Evolutionary conservation across 2,888 invertebrate species (phyloP).

Genomic region (Cybosia mesomella): DNA sequence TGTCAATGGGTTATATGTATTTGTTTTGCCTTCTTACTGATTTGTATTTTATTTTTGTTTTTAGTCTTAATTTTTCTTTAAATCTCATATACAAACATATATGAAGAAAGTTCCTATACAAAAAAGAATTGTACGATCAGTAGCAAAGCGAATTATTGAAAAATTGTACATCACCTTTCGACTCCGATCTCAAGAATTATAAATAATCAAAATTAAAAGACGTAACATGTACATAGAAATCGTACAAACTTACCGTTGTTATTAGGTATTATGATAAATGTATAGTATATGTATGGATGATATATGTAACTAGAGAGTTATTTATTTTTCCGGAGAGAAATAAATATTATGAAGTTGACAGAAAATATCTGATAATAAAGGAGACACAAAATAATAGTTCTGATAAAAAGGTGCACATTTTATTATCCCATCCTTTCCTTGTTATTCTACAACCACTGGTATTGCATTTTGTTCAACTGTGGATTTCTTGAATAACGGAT

Average conservation of each 20-base stretch:
- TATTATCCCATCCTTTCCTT: slow-evolving; percentile 56
- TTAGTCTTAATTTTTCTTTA: not conserved
- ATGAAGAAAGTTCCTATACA: not conserved
- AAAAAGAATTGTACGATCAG: not conserved
- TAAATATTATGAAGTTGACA: slow-evolving; percentile 68
- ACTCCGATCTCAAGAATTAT: slow-evolving; percentile 10
- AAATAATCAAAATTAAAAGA: slow-evolving; percentile 59
- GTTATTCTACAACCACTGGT: slow-evolving; percentile 16
- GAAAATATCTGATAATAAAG: slow-evolving; percentile 62
- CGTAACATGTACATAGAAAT: slow-evolving; percentile 59
- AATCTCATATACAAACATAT: not conserved
- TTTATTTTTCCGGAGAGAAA: slow-evolving; percentile 74
- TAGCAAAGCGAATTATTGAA: not conserved
- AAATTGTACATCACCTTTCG: not conserved
- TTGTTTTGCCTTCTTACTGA: not conserved
- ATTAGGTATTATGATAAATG: slow-evolving; percentile 72
- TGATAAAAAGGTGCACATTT: slow-evolving; percentile 79
- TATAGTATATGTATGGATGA: slow-evolving; percentile 68
- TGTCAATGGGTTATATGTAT: slow-evolving; percentile 1
- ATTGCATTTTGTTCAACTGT: slow-evolving; percentile 7
- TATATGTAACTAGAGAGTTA: slow-evolving; percentile 64
- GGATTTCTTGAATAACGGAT: not conserved
- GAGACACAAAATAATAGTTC: slow-evolving; percentile 65
- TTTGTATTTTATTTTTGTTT: not conserved
- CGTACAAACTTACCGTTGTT: slow-evolving; percentile 69